A percentile compares a stretch with the other conserved stretches of the same genome.
These are phyloP conservation scores for Halesus radiatus DNA, from an alignment of 1,140 invertebrate genomes.

Conservation along the genomic window DNA sequence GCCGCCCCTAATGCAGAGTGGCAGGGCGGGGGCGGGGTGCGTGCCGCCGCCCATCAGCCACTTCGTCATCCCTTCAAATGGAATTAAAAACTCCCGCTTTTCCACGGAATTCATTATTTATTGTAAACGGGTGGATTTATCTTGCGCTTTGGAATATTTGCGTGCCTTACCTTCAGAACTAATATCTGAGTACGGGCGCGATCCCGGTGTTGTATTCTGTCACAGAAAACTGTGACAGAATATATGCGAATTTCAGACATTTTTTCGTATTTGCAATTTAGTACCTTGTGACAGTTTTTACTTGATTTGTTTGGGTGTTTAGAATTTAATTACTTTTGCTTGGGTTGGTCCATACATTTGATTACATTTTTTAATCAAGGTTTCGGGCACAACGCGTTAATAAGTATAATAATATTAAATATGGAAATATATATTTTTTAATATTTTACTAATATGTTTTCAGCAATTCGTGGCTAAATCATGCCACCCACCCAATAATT, in stretches of 20 bases:
- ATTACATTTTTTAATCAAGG: no score
- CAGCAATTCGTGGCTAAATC: no score
- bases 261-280: not conserved
- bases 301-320: not conserved
- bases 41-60: constrained; percentile 21
- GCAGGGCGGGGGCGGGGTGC: constrained; percentile 10
- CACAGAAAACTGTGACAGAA: not conserved
- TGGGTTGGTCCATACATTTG: no score
- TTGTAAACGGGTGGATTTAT: constrained; percentile 37
- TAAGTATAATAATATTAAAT: no score
- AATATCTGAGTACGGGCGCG: not conserved
- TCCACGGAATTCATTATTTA: constrained; percentile 39
- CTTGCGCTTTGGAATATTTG: not conserved
- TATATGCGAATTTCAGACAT: not conserved
- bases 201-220: not conserved
- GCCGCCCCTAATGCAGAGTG: constrained; percentile 18
- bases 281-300: not conserved
- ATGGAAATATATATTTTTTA: no score
- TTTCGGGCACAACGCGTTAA: no score
- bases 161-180: not conserved
- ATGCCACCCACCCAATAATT: no score
- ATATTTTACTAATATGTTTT: no score
- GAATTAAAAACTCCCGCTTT: constrained; percentile 38
- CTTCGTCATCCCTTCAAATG: constrained; percentile 40
- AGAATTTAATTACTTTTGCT: not conserved